Base-by-base conservation (phyloP, 2,888 invertebrate species). In the Dyspetes luteomarginatus region DNA sequence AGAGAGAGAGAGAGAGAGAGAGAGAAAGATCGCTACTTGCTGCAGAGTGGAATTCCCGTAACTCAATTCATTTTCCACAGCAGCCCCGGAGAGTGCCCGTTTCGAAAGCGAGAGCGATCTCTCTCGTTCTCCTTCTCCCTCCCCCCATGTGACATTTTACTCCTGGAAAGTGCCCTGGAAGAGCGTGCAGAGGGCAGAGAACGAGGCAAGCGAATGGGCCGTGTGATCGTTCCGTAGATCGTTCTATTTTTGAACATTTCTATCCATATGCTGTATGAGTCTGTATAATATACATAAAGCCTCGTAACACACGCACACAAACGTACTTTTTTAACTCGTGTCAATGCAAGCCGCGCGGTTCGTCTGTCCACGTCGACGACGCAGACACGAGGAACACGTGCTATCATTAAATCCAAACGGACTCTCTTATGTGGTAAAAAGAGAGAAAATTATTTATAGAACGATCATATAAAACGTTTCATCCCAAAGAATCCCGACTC, bases 1-100 rank as follows among this genome's bases (percentile, higher is more conserved):
- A 50, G 77, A 17, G 50, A 36, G n/a, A 52, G 17, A 65, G 41
- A 26, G 26, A 9, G 28, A 17, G 19, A 1, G 4, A 55, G 74
- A n/a, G 41, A 24, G 3, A 41, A 69, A 75, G 75, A 78, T 75
- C 62, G 60, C 48, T 73, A 62, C 22, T 76, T 62, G 56, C 41
- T 69, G 36, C 68, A 68, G 65, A 69, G 78, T 30, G 76, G 60
- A 78, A 84, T 82, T 81, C 64, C 71, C 81, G 82, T 81, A 81
- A 84, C 78, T 84, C 82, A 78, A 84, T 84, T 82, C 81, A 84
- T 84, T 82, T 79, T 81, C 76, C 79, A 74, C 58, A 30, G 80
- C 74, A 60, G 64, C 52, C 60, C n/a, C n/a, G 56, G 28, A 45
- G 50, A 74, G 77, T 69, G 76, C n/a, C 55, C 30, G 56, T 12